Conservation (phyloP, 1,140 invertebrate species). For the Sesamia nonagrioides region DNA sequence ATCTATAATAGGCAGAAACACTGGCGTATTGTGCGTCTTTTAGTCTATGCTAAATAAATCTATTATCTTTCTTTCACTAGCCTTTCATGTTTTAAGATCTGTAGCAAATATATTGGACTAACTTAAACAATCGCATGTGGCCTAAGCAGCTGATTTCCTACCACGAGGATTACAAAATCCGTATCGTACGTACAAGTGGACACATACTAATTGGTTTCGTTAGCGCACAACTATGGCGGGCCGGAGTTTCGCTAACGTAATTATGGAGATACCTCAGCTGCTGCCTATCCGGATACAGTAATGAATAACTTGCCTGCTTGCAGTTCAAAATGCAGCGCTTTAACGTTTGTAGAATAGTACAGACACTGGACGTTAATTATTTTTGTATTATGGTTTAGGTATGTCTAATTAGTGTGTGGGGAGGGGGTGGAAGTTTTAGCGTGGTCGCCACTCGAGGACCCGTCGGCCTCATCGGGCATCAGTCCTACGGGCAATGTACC, state of each 20-base stretch:
- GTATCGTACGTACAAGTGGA: constrained; percentile 58
- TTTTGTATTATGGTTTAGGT: constrained; percentile 1
- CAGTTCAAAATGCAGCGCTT: constrained; percentile 55
- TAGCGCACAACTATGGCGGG: constrained; percentile 60
- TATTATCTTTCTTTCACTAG: too few species aligned
- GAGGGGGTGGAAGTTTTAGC: too few species aligned
- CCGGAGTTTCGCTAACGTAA: constrained; percentile 62
- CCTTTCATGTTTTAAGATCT: too few species aligned
- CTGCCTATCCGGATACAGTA: constrained; percentile 50
- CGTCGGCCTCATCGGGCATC: too few species aligned
- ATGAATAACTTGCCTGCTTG: constrained; percentile 54
- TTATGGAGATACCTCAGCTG: constrained; percentile 62
- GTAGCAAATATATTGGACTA: too few species aligned
- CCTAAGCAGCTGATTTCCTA: neutral
- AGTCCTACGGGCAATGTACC: too few species aligned
- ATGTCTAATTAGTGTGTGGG: too few species aligned
- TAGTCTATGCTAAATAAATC: too few species aligned
- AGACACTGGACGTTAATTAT: constrained; percentile 26
- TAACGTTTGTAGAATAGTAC: constrained; percentile 13
- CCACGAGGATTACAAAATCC: neutral
- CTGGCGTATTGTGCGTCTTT: too few species aligned
- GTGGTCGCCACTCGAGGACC: too few species aligned
- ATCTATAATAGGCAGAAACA: too few species aligned
- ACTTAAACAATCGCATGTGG: too few species aligned
- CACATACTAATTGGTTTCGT: constrained; percentile 73